Conservation (phyloP, 2,888 invertebrate genomes). For the Polydrusus cervinus region DNA sequence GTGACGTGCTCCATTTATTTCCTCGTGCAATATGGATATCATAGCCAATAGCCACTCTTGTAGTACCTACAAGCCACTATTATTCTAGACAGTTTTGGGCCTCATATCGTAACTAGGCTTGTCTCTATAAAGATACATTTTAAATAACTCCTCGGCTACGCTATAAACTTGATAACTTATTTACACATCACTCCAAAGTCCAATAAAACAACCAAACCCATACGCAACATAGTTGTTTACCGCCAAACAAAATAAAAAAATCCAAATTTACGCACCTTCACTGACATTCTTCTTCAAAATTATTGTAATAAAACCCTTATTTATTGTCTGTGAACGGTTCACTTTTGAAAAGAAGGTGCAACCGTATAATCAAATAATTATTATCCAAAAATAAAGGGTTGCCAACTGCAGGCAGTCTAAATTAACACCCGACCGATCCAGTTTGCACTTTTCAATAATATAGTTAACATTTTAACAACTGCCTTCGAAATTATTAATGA, state of each 20-base stretch:
- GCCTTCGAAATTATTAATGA: constrained; percentile 27
- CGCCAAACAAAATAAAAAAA: constrained; percentile 26
- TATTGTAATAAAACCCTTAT: constrained; percentile 33
- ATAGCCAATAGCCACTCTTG: no score
- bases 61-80: no score
- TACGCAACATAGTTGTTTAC: constrained; percentile 35
- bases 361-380: constrained; percentile 46
- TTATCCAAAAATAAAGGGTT: constrained; percentile 42
- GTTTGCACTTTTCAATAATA: constrained; percentile 33
- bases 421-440: constrained; percentile 38
- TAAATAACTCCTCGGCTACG: no score
- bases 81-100: no score
- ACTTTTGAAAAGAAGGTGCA: constrained; percentile 28
- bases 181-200: constrained; percentile 13
- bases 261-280: constrained; percentile 37
- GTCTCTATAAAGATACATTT: no score
- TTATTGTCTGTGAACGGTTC: constrained; percentile 28
- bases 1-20: no score
- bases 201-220: constrained; percentile 20
- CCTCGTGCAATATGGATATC: no score
- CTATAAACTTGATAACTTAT: constrained; percentile 1
- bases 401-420: constrained; percentile 30
- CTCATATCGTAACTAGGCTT: no score
- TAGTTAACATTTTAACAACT: constrained; percentile 39
- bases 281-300: constrained; percentile 25